A percentile compares a stretch with the other conserved stretches of the same genome.
These are phyloP conservation scores for Caenorhabditis panamensis DNA, from an alignment of 2,888 invertebrate species.

Conservation along the genomic window DNA sequence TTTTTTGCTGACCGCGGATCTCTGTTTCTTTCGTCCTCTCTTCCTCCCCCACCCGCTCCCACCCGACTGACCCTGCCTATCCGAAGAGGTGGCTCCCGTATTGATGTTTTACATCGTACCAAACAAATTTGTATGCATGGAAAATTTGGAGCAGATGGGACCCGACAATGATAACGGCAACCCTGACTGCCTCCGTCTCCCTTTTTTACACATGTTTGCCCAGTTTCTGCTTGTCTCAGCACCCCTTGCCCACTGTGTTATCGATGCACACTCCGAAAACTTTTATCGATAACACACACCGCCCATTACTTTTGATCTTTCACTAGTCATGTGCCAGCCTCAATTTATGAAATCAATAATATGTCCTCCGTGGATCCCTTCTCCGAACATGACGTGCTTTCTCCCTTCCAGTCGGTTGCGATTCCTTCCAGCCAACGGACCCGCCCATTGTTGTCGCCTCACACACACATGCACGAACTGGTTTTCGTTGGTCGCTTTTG, in stretches of 20 bases:
- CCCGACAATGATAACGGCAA: conserved; percentile 17
- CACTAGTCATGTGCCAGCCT: conserved; percentile 39
- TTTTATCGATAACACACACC: conserved; percentile 61
- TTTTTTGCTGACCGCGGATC: conserved; percentile 36
- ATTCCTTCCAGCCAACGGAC: background rate
- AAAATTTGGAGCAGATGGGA: conserved; percentile 20
- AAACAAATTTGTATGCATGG: conserved; percentile 32
- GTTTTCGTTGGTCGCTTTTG: conserved; percentile 19
- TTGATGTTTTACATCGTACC: conserved; percentile 24
- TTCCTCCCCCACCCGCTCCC: conserved; percentile 15
- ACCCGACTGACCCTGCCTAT: conserved; percentile 12
- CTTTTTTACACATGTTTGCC: conserved; percentile 21
- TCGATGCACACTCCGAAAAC: conserved; percentile 35
- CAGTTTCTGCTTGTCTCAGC: conserved; percentile 13
- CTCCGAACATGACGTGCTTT: background rate
- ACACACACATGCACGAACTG: conserved; percentile 26
- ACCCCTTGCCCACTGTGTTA: conserved; percentile 6
- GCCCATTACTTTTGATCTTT: conserved; percentile 60
- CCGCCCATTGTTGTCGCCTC: conserved; percentile 54
- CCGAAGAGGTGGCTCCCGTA: conserved; percentile 19
- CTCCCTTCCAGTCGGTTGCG: conserved; percentile 3
- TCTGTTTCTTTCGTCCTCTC: conserved; percentile 27
- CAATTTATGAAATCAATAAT: conserved; percentile 33
- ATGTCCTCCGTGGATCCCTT: conserved; percentile 1
- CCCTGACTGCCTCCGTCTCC: conserved; percentile 16